Evolutionary conservation across 2,113 vertebrate genomes (phyloP).

Genomic region (Cinclus mexicanus): DNA sequence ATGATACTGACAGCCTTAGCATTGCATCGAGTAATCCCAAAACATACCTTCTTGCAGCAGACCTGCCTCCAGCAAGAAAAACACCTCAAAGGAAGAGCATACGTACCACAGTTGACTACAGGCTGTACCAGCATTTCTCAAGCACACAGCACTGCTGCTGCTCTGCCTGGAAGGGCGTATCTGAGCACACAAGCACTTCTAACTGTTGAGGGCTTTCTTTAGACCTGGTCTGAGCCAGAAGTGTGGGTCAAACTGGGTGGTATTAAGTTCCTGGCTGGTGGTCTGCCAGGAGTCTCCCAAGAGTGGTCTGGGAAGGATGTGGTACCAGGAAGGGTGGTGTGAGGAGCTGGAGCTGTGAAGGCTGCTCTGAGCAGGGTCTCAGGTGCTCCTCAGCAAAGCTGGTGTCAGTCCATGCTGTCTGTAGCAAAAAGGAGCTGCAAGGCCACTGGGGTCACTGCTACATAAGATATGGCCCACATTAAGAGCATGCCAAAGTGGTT

Average conservation of each 20-base stretch:
- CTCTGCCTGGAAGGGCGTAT: background rate
- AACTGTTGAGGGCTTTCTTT: background rate
- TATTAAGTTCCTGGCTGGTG: background rate
- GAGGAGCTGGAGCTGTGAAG: background rate
- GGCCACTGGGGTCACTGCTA: background rate
- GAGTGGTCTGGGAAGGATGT: background rate
- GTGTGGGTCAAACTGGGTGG: background rate
- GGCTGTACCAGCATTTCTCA: background rate
- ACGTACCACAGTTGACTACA: background rate
- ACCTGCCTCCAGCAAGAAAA: background rate
- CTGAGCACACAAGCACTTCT: background rate
- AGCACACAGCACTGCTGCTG: background rate
- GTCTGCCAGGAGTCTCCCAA: background rate
- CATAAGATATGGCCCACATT: rapidly evolving
- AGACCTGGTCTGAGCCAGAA: background rate
- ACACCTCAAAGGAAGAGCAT: background rate
- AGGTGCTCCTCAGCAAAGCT: background rate
- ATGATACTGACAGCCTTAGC: background rate
- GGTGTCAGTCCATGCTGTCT: background rate
- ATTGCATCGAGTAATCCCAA: background rate
- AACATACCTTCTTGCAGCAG: background rate
- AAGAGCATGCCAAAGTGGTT: background rate
- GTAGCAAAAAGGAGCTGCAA: background rate
- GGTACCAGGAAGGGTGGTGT: background rate
- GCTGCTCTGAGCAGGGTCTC: background rate